A percentile compares a stretch with the other conserved stretches of the same genome.
Conservation (phyloP, 1,140 invertebrate species). For the Planococcus citri region DNA sequence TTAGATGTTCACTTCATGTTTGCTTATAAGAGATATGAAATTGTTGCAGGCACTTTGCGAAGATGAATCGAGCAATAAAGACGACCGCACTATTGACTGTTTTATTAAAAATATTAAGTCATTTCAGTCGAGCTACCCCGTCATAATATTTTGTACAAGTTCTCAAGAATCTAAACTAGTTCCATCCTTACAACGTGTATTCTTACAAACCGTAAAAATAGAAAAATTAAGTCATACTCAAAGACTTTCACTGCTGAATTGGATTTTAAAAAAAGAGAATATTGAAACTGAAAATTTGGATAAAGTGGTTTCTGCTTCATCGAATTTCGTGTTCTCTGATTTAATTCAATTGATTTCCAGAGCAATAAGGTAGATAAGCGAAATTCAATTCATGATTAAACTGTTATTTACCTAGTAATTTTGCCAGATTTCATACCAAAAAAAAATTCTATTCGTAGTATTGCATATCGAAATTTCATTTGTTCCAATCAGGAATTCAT, state of each 20-base stretch:
- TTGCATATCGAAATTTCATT: too few relatives aligned
- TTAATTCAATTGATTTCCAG: neutral
- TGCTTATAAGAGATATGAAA: too few relatives aligned
- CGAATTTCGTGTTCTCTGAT: conserved; percentile 11
- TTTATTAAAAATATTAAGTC: neutral
- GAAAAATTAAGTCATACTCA: neutral
- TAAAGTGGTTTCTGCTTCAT: neutral
- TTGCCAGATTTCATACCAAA: too few relatives aligned
- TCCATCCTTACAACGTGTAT: neutral
- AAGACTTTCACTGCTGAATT: neutral
- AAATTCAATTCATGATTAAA: neutral
- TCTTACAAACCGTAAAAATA: neutral
- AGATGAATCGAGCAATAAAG: neutral
- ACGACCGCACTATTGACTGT: neutral
- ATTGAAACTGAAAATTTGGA: neutral
- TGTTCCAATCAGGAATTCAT: too few relatives aligned
- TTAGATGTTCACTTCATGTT: neutral
- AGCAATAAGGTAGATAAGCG: neutral
- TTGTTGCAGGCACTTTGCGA: conserved; percentile 9
- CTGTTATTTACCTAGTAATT: too few relatives aligned
- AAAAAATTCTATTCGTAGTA: too few relatives aligned
- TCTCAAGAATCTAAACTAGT: conserved; percentile 2
- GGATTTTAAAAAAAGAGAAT: neutral
- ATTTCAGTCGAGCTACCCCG: neutral
- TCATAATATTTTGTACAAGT: neutral